Evolutionary conservation across 2,113 vertebrate species (phyloP).

Genomic region (Vanacampus margaritifer): DNA sequence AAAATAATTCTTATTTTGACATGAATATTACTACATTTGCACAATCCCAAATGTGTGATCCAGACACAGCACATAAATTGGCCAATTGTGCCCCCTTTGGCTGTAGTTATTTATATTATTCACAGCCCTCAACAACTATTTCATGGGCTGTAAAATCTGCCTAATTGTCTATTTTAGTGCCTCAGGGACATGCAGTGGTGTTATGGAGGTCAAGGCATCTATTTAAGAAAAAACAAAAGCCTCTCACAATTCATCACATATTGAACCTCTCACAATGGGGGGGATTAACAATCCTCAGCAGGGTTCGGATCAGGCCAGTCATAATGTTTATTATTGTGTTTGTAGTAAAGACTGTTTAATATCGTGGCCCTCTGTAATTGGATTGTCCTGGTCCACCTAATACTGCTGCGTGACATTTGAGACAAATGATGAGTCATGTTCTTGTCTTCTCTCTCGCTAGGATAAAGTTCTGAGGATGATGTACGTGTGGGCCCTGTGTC

Average conservation of each 20-base stretch:
- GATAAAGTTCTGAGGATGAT: conserved; percentile 92
- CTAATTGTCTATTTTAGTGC: background rate
- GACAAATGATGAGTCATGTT: background rate
- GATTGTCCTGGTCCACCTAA: background rate
- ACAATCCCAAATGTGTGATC: background rate
- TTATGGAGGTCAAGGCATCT: conserved; percentile 15
- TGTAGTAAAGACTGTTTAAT: background rate
- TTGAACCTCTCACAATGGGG: conserved; percentile 1
- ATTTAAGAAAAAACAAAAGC: conserved; percentile 3
- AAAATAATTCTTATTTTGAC: background rate
- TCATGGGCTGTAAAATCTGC: conserved; percentile 37
- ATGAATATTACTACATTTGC: background rate
- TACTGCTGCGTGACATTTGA: background rate
- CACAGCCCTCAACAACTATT: conserved; percentile 10
- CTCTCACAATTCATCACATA: conserved; percentile 1
- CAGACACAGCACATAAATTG: background rate
- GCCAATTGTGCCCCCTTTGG: background rate
- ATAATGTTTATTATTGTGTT: background rate
- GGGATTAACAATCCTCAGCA: background rate
- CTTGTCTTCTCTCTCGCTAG: conserved; percentile 58
- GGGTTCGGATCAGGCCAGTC: background rate
- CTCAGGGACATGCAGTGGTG: conserved; percentile 20
- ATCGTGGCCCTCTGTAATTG: background rate
- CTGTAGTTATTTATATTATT: conserved; percentile 8
- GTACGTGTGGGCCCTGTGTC: conserved; percentile 94